phyloP scores from a whole-genome alignment of 2,888 invertebrate species.

The Pyralis farinalis region DNA sequence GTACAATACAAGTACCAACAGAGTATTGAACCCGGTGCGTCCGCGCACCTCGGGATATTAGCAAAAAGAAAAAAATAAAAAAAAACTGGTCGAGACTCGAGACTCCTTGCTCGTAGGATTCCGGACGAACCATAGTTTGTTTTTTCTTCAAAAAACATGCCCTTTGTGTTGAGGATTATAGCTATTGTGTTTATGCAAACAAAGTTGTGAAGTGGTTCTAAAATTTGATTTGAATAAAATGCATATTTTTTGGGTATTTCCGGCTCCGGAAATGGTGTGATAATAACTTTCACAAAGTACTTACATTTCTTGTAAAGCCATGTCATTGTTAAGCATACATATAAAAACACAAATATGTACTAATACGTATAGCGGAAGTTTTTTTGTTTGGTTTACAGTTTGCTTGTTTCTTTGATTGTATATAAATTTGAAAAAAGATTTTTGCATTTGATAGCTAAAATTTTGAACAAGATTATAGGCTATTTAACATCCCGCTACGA shows the following conservation, averaged over 20 bases:
- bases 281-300: neutral
- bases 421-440: too few species aligned
- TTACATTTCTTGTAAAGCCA: too few species aligned
- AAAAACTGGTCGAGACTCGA: slow-evolving; percentile 11
- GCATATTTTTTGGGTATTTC: neutral
- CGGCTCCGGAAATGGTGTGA: neutral
- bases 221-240: neutral
- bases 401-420: too few species aligned
- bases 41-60: slow-evolving; percentile 39
- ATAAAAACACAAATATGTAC: too few species aligned
- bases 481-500: too few species aligned
- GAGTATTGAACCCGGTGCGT: slow-evolving; percentile 44
- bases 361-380: too few species aligned
- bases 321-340: too few species aligned
- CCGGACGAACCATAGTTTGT: slow-evolving; percentile 8
- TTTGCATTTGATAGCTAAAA: too few species aligned
- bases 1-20: slow-evolving; percentile 7
- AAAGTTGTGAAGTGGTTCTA: neutral
- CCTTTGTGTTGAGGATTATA: neutral
- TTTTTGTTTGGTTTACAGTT: too few species aligned
- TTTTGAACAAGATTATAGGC: too few species aligned
- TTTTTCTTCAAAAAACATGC: neutral
- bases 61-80: slow-evolving; percentile 34
- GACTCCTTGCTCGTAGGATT: slow-evolving; percentile 9
- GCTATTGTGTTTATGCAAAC: neutral